Percentiles rank a stretch among this genome's conserved stretches.
These are phyloP conservation scores for Prolemur simus DNA, from an alignment of 2,113 vertebrate genomes.

Conservation along the genomic window DNA sequence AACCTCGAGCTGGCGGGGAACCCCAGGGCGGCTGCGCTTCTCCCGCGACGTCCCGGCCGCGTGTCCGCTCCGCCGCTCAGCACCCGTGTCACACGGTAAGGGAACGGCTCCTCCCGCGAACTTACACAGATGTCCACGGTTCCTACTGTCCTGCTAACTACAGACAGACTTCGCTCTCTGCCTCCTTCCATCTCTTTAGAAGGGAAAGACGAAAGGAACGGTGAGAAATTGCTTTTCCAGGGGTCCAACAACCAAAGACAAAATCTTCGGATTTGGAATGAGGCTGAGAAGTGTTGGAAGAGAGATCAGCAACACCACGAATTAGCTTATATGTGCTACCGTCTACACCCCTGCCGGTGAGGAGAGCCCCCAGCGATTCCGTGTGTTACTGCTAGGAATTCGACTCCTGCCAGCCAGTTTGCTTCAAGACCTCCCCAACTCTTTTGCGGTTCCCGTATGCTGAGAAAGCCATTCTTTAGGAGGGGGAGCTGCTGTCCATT, in stretches of 20 bases:
- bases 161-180: conserved; percentile 55
- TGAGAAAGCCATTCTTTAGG: conserved; percentile 60
- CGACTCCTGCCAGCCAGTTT: conserved; percentile 47
- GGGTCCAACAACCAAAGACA: conserved; percentile 51
- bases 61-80: not conserved
- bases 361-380: conserved; percentile 40
- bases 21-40: not conserved
- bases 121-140: not conserved
- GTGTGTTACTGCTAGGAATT: conserved; percentile 14
- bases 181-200: not conserved
- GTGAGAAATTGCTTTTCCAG: conserved; percentile 69
- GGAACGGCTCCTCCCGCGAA: no score
- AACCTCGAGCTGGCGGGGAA: not conserved
- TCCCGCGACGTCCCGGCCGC: not conserved
- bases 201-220: conserved; percentile 65
- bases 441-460: not conserved
- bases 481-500: not conserved
- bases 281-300: conserved; percentile 58
- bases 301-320: not conserved
- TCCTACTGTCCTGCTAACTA: conserved; percentile 54
- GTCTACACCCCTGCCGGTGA: not conserved
- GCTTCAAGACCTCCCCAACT: conserved; percentile 30
- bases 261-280: not conserved
- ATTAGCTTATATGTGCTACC: not conserved
- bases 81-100: not conserved